These are phyloP conservation scores for Nematostella vectensis DNA, from an alignment of 92 coral and sea anemone genomes.

Conservation along the genomic window DNA sequence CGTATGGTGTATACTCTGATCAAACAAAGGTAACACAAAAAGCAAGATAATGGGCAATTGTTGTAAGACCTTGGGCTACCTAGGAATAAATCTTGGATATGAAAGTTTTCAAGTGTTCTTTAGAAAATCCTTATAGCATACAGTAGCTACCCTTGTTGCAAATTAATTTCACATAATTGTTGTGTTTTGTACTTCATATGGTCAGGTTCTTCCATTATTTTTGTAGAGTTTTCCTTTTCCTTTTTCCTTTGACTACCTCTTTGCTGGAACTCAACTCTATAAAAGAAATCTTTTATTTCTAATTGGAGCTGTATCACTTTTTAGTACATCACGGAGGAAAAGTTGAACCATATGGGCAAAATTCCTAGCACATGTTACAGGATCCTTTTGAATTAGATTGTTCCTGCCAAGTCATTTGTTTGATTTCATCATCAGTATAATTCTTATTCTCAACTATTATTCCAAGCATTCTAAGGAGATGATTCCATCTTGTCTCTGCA, in stretches of 20 bases:
- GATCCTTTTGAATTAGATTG: conserved; percentile 52
- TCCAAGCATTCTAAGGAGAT: conserved; percentile 39
- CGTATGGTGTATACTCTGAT: too few relatives aligned
- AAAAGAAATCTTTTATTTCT: conserved; percentile 52
- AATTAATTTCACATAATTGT: too few relatives aligned
- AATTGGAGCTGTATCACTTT: conserved; percentile 32
- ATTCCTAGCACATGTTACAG: conserved; percentile 58
- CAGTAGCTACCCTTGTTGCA: too few relatives aligned
- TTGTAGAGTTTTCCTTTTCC: too few relatives aligned
- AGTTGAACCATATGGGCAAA: conserved; percentile 62
- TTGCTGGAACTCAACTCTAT: conserved; percentile 55
- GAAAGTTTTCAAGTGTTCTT: too few relatives aligned
- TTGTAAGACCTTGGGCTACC: too few relatives aligned
- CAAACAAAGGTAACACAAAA: too few relatives aligned
- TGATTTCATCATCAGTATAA: conserved; percentile 40
- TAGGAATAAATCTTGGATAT: too few relatives aligned
- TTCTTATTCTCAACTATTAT: conserved; percentile 47
- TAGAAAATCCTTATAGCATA: too few relatives aligned
- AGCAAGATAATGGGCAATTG: too few relatives aligned
- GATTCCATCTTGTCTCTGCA: conserved; percentile 49
- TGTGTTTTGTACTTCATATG: too few relatives aligned
- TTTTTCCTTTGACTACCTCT: conserved; percentile 38
- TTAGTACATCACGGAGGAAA: conserved; percentile 33
- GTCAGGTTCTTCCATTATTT: too few relatives aligned
- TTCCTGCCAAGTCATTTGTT: conserved; percentile 44